Base-by-base conservation (phyloP, 2,113 vertebrate genomes). In the Bathybates hornii region DNA sequence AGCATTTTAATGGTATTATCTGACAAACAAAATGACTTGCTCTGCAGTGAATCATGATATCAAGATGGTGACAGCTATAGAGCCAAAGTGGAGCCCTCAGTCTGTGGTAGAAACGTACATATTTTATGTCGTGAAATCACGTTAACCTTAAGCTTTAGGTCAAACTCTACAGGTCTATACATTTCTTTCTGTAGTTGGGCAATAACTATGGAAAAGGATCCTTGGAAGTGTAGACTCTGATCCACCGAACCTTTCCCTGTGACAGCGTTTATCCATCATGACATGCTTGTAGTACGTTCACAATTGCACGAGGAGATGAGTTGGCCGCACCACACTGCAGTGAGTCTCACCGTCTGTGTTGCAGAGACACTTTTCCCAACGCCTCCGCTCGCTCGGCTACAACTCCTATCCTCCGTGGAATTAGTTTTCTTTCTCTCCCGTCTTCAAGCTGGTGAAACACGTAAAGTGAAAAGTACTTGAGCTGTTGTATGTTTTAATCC, bases 401-500 rank as follows among this genome's bases (percentile, higher is more conserved):
- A 59, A 83, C 89, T 86, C 88, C 88, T 87, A 86, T 91, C 86
- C 45, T 41, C 79, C 32, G 9, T 54, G 83, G 94, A 90, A 90
- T 92, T 94, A 85, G 80, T 83, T 91, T 89, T 27, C 50, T 81
- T 78, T 78, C 45, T 29, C 59, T 76, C 43, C 56, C 73, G 45
- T 89, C 78, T 66, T 88, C 61, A 79, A 89, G 85, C 54, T 41
- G 87, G 80, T 52, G 91, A 90, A 82, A 91, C 91, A 78, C 61
- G 43, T 87, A 86, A 94, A 90, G 91, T 91, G 85, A 92, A 95
- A 92, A 91, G 90, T 83, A 87, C 89, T 92, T 63, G 82, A 91
- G 93, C 90, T 84, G 90, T 86, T 86, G 90, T 84, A 38, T 10
- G 66, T 87, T 92, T 89, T 93, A 95, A 95, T 93, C 94, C 94